Evolutionary conservation across 2,113 vertebrate genomes (phyloP), one percentile per base, ranked within the genome.

Genomic region (Corythoichthys haematopterus): DNA sequence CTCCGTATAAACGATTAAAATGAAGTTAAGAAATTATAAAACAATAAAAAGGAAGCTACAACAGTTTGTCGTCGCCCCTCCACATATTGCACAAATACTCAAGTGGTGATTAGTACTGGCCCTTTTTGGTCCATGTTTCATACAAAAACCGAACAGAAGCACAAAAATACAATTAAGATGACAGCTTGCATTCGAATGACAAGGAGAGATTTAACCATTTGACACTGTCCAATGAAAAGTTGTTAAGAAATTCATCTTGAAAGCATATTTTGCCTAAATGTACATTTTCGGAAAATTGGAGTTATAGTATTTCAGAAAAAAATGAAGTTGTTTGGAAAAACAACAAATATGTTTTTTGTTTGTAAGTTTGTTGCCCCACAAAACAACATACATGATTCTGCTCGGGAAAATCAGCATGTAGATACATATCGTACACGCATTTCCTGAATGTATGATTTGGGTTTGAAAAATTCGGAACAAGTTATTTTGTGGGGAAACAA

Each of bases 41-140:
- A 57, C 33, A 57, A 14, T 36, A 57, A 6, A 36, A 57, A 36
- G 1, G 4, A 56, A 56, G 53, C 12, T 33, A 57, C 33, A 36
- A 57, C 5, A 36, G 33, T 36, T 10, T 12, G 55, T 57, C 55
- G 13, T 14, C 55, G 43, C 40, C 20, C 69, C 72, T 84, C 66
- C 83, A 76, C 68, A 84, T 91, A 91, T 91, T 92, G 90, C 90
- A 91, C 90, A 85, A 84, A 88, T 82, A 88, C 85, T 89, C 84
- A 81, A 89, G 84, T 85, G 84, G 84, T 71, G 82, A 80, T 81
- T 86, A 83, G 66, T 82, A 85, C 79, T 88, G 82, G 79, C 79
- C 79, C 58, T 78, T 62, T 80, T 74, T 79, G 64, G 70, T 77
- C 69, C 69, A 62, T 60, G 70, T 43, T 5, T 6, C 50, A 67